Base-by-base conservation (phyloP, 92 coral and sea anemone genomes). In the Palythoa grandis region DNA sequence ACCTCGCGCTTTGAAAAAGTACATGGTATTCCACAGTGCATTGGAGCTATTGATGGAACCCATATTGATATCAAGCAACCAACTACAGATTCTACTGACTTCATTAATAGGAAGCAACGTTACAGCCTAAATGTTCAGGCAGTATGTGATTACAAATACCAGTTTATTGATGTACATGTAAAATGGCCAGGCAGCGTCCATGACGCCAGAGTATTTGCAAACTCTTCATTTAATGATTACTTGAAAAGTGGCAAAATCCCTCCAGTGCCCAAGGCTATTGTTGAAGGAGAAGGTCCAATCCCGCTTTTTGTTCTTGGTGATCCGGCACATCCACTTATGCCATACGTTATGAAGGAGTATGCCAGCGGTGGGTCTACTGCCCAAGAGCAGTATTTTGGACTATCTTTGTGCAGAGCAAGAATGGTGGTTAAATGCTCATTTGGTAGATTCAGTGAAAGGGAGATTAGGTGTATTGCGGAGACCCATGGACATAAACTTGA, bases 121-220 rank as follows among this genome's bases (percentile, higher is more conserved):
- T 54, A 82, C 74, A 63, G 74, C 63, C 74, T 10, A 47, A 69
- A 87, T 87, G 82, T 87, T 72, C 90, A 87, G 75, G 90, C 79
- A 24, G 77, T 72, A 57, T 87, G 90, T 79, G 82, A 80, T 29
- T 87, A 80, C 69, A 66, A 50, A 50, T 79, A 52, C 37, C 83
- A 72, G 23, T 87, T 87, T 76, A 76, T 86, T 76, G 72, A 76
- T 86, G 85, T 86, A 25, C 52, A 86, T 52, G 86, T 86, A 12
- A 87, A 87, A 60, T 87, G 87, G 87, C 87, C 82, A 39, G 87
- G 90, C 61, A 50, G 90, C 50, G 90, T 87, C 39, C 90, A 79
- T 69, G 87, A 48, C 25, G 88, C 84, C 22, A 35, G 88, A 50
- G 40, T 84, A 13, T 72, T 84, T 84, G 83, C 83, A 39, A 72